Base-by-base conservation (phyloP, 2,888 invertebrate genomes). In the Lycophotia porphyrea region DNA sequence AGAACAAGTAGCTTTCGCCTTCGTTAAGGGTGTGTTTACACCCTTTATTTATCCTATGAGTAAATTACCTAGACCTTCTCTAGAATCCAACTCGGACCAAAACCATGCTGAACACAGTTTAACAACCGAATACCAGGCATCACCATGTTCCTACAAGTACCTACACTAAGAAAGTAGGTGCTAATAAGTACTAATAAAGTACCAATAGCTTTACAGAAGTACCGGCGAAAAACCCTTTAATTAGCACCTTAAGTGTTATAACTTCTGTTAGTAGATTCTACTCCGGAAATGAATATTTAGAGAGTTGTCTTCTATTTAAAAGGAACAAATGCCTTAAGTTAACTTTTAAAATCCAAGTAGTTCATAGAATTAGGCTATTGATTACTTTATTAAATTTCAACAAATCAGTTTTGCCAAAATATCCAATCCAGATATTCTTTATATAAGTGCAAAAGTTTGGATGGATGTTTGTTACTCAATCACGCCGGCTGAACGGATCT, bases 161-260 rank as follows among this genome's bases (percentile, higher is more conserved):
- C 27, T 18, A 27, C 3, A 64, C 13, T 31, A 36, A 36, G 18
- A 47, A 63, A 64, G 42, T 44, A 31, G 13, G 15, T n/a, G 61
- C 42, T 75, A 87, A 88, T 36, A 31, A 70, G 68, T 44, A 52
- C 75, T 82, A 81, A 84, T 74, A 49, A 78, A 52, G 58, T 60
- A 74, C 68, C 76, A 61, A 64, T 44, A 74, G 76, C 42, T 66
- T 76, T 44, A 71, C 64, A 70, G 24, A 47, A 74, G 39, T 55
- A 66, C 27, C 71, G 71, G 69, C 73, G 68, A 70, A 68, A 66
- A 72, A 42, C 61, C 65, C 11, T 76, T 64, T 70, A 90, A 91
- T 93, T 92, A 93, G 84, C 90, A 90, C 73, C 75, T 74, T 80
- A 88, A 86, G 89, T 90, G 90, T 90, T 90, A 87, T 81, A 84